Conservation (phyloP, 2,888 invertebrate genomes). For the Mamestra brassicae region DNA sequence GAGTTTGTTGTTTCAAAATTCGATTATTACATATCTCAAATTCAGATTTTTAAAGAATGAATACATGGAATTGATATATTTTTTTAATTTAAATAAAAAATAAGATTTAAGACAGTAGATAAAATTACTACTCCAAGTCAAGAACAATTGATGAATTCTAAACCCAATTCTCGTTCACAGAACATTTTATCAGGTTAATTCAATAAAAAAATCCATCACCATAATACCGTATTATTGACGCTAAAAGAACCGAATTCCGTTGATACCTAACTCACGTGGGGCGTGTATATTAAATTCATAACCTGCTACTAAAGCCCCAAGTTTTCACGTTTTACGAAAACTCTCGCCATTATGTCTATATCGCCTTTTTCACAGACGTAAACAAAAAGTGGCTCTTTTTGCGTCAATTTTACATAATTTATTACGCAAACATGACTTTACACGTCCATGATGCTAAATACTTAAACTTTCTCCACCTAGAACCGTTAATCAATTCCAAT, state of each 20-base stretch:
- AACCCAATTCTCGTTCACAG: conserved; percentile 2
- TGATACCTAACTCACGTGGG: conserved; percentile 54
- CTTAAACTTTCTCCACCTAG: conserved; percentile 68
- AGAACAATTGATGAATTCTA: not conserved
- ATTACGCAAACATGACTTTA: conserved; percentile 79
- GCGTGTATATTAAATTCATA: conserved; percentile 65
- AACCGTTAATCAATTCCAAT: conserved; percentile 56
- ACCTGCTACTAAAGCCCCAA: conserved; percentile 54
- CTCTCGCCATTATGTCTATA: conserved; percentile 59
- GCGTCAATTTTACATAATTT: conserved; percentile 78
- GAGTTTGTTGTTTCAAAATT: not conserved
- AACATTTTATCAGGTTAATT: conserved; percentile 34
- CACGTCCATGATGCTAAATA: conserved; percentile 65
- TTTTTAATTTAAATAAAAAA: not conserved
- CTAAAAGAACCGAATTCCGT: conserved; percentile 49
- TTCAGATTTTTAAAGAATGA: not conserved
- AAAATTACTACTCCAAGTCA: not conserved
- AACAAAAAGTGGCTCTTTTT: conserved; percentile 68
- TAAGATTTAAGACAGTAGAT: not conserved
- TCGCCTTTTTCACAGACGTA: conserved; percentile 66
- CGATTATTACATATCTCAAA: not conserved
- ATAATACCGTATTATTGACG: conserved; percentile 55
- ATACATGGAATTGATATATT: no score
- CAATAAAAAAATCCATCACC: conserved; percentile 51
- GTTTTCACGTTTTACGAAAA: conserved; percentile 58